Percentiles rank a stretch among this genome's conserved stretches.
Evolutionary conservation across 2,888 invertebrate species (phyloP).

Genomic region (Eilema griseolum): DNA sequence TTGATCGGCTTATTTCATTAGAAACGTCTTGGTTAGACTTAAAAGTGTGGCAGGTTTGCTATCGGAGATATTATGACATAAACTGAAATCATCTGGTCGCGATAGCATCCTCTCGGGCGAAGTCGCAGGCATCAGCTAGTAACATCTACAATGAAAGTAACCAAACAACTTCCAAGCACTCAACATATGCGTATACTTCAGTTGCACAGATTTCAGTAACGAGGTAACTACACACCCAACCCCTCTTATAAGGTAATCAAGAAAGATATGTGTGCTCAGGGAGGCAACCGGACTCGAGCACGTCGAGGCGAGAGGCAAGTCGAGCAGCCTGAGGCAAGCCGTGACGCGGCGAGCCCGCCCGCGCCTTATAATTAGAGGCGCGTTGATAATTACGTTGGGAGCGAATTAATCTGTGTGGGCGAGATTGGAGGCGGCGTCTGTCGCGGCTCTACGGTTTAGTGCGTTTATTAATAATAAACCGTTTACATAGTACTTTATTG

Average conservation of each 20-base stretch:
- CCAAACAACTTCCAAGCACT: background rate
- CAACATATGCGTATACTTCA: background rate
- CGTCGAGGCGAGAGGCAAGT: background rate
- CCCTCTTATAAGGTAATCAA: conserved; percentile 6
- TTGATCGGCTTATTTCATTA: too few relatives aligned
- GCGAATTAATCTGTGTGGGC: conserved; percentile 43
- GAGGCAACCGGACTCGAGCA: conserved; percentile 14
- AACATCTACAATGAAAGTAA: background rate
- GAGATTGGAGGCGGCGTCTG: conserved; percentile 34
- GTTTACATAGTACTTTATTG: conserved; percentile 15
- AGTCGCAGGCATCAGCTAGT: too few relatives aligned
- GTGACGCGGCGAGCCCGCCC: conserved; percentile 22
- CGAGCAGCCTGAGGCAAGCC: conserved; percentile 16
- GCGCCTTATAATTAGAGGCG: conserved; percentile 40
- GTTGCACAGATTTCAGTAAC: conserved; percentile 13
- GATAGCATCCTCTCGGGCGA: too few relatives aligned
- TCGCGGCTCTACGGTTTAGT: conserved; percentile 17
- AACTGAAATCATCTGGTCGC: too few relatives aligned
- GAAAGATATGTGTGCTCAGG: conserved; percentile 16
- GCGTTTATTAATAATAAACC: conserved; percentile 24
- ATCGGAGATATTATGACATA: too few relatives aligned
- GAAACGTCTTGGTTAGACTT: too few relatives aligned
- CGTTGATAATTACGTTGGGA: conserved; percentile 43
- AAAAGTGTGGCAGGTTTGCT: too few relatives aligned
- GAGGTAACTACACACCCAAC: background rate